phyloP scores from a whole-genome alignment of 2,113 vertebrate species.

The Paratilapia polleni region DNA sequence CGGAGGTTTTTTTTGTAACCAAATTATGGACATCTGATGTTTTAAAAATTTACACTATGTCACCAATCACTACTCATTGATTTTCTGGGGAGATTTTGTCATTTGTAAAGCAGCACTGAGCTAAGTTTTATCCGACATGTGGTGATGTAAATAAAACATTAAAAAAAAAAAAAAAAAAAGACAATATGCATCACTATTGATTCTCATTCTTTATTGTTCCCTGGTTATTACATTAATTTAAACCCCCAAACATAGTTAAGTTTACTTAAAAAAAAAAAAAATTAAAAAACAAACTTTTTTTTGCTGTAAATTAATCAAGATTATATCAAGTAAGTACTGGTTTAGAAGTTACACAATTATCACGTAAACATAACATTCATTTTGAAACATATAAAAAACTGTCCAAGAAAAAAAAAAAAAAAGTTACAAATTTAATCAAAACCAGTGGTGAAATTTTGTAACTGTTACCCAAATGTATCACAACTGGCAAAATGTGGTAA shows the following conservation, averaged over 20 bases:
- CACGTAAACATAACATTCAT: constrained; percentile 26
- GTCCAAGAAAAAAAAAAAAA: neutral
- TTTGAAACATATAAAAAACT: neutral
- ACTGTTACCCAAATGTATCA: neutral
- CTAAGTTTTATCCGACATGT: neutral
- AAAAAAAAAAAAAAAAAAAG: neutral
- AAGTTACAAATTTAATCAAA: neutral
- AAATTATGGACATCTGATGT: neutral
- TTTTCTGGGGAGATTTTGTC: neutral
- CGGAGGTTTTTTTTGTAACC: neutral
- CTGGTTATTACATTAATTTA: constrained; percentile 33
- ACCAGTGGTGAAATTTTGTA: neutral
- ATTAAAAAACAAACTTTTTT: constrained; percentile 9
- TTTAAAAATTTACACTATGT: neutral
- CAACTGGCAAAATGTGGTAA: neutral
- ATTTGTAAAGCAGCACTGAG: neutral
- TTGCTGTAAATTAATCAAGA: constrained; percentile 12
- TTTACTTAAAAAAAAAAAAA: constrained; percentile 17
- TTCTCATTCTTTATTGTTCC: constrained; percentile 36
- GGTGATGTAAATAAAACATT: constrained; percentile 4
- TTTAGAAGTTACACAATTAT: constrained; percentile 35
- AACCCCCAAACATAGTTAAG: constrained; percentile 4
- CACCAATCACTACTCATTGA: neutral
- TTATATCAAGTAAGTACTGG: constrained; percentile 36
- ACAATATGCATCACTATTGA: neutral